Evolutionary conservation across 2,113 vertebrate genomes (phyloP), one percentile per base, ranked within the genome.

Genomic region (Nycticorax nycticorax): DNA sequence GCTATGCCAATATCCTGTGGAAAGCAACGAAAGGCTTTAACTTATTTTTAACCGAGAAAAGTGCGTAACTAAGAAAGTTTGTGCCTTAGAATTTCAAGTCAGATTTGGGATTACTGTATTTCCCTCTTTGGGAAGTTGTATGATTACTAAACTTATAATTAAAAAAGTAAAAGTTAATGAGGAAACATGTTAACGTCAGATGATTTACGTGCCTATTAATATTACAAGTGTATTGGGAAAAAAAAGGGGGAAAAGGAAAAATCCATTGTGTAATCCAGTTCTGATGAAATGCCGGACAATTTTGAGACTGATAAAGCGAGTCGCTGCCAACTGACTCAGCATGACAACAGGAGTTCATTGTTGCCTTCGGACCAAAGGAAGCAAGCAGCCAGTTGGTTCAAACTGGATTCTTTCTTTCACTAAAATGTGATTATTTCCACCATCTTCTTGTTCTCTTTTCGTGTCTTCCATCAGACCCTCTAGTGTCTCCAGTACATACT

Each of bases 281-380:
- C 86, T 97, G 91, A 75, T 97, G 96, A 97, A 97, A 95, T 68
- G 84, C 88, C 1, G 94, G 94, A 95, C 92, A 97, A 57, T 87
- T 94, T 94, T 94, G 91, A 97, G 94, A 87, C 92, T 81, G 91
- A 93, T 92, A 93, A 94, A 89, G 81, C 79, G 89, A 96, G 89
- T 95, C 86, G 87, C 84, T 92, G 96, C 89, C 95, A 96, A 97
- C 95, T 97, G 97, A 97, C 95, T 97, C 97, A 96, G 95, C 95
- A 95, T 92, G 97, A 97, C 92, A 95, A 85, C 39, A 50, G 91
- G 88, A 96, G 84, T 93, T 95, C 95, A 96, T 96, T 97, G 96
- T 95, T 96, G 96, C 84, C 72, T 82, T 94, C 24, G 4, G 89
- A 95, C 84, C 15, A 10, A 96, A 95, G 89, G 77, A 97, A 97